Evolutionary conservation across 2,888 invertebrate genomes (phyloP).

Genomic region (Leptinotarsa tumamoca): DNA sequence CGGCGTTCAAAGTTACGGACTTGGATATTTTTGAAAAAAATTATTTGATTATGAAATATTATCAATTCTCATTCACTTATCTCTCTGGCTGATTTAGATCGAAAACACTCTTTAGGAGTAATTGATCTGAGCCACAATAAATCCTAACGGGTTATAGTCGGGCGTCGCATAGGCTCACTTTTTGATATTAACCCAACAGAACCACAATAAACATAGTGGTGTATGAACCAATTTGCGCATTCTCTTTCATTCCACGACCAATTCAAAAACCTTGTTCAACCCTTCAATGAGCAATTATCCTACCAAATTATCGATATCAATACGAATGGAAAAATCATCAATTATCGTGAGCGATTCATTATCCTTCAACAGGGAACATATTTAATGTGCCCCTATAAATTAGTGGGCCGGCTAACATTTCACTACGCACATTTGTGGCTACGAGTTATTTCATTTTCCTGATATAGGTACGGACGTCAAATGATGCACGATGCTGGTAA

Average conservation of each 20-base stretch:
- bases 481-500: not conserved
- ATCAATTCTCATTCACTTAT: too few species aligned
- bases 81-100: too few species aligned
- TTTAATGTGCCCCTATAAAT: conserved; percentile 6
- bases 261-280: not conserved
- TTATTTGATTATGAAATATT: too few species aligned
- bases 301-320: not conserved
- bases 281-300: not conserved
- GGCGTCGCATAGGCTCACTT: too few species aligned
- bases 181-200: too few species aligned
- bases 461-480: not conserved
- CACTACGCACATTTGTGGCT: conserved; percentile 6
- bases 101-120: too few species aligned
- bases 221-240: too few species aligned
- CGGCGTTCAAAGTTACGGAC: too few species aligned
- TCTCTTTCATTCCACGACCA: not conserved
- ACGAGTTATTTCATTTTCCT: conserved; percentile 5
- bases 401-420: conserved; percentile 5
- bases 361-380: conserved; percentile 3
- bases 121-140: too few species aligned
- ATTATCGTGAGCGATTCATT: not conserved
- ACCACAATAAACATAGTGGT: too few species aligned
- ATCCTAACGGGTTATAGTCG: too few species aligned
- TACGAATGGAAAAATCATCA: conserved; percentile 3
- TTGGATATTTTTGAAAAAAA: too few species aligned